Conservation (phyloP, 2,888 invertebrate genomes). For the Iphiclides podalirius region DNA sequence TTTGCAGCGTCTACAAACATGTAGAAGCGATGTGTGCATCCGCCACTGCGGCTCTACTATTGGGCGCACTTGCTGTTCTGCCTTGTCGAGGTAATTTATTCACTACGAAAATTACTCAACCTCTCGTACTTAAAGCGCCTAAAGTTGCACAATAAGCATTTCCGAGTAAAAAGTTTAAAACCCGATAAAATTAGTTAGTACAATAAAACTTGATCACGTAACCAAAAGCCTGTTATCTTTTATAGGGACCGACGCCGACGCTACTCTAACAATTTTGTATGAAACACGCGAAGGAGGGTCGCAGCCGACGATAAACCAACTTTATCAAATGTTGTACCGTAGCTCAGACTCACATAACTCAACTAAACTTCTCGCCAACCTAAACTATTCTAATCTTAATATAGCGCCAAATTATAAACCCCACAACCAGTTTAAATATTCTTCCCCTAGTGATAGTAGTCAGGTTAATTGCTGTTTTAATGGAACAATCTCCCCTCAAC, state of each 20-base stretch:
- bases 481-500: conserved; percentile 19
- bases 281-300: conserved; percentile 42
- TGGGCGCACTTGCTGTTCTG: conserved; percentile 66
- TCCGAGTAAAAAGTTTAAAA: too few species aligned
- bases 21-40: conserved; percentile 69
- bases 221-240: conserved; percentile 21
- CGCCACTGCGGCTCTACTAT: conserved; percentile 67
- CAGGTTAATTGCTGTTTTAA: conserved; percentile 41
- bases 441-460: conserved; percentile 34
- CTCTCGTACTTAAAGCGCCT: not conserved
- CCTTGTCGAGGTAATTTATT: conserved; percentile 59
- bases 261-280: conserved; percentile 46
- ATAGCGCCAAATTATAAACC: conserved; percentile 41
- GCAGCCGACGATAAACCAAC: conserved; percentile 62
- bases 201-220: conserved; percentile 11
- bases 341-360: conserved; percentile 47
- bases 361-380: conserved; percentile 42
- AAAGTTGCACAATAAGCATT: too few species aligned
- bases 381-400: conserved; percentile 50
- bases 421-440: conserved; percentile 40
- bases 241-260: conserved; percentile 65
- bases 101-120: not conserved
- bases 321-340: conserved; percentile 68
- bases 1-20: conserved; percentile 42
- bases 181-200: too few species aligned